A percentile compares a stretch with the other conserved stretches of the same genome.
These are phyloP conservation scores for Lasaia peninsularis DNA, from an alignment of 1,140 invertebrate species.

Conservation along the genomic window DNA sequence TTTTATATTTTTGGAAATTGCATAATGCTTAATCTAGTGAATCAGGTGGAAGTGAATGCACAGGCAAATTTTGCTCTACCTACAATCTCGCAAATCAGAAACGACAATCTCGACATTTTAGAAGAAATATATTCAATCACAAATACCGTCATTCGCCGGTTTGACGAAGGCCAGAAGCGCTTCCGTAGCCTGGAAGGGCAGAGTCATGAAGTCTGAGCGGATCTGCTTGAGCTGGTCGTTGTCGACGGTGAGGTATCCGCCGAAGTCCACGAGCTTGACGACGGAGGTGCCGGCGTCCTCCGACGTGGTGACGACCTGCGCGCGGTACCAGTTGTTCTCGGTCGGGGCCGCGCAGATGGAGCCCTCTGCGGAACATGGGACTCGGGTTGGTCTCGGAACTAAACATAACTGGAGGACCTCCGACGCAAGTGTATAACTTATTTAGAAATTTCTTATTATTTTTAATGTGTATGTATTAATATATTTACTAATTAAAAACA, in stretches of 20 bases:
- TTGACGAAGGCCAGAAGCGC: slow-evolving; percentile 93
- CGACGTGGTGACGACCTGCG: slow-evolving; percentile 86
- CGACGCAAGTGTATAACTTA: too few species aligned
- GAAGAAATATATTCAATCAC: slow-evolving; percentile 19
- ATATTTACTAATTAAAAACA: too few species aligned
- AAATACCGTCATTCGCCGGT: slow-evolving; percentile 83
- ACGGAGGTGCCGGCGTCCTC: slow-evolving; percentile 84
- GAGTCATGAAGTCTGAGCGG: slow-evolving; percentile 91
- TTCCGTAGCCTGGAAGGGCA: slow-evolving; percentile 98
- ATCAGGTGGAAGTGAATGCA: background rate
- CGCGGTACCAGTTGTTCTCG: slow-evolving; percentile 92
- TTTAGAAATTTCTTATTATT: too few species aligned
- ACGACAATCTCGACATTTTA: too few species aligned
- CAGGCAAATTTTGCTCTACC: too few species aligned
- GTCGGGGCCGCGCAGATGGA: slow-evolving; percentile 93
- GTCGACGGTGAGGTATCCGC: slow-evolving; percentile 90
- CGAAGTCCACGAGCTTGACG: slow-evolving; percentile 95
- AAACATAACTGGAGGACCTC: too few species aligned
- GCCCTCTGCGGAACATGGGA: slow-evolving; percentile 79
- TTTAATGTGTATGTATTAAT: too few species aligned
- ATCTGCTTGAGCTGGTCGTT: slow-evolving; percentile 90
- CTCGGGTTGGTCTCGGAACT: too few species aligned
- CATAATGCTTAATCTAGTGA: too few species aligned
- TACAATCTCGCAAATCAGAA: too few species aligned
- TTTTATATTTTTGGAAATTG: too few species aligned